Conservation (phyloP, 1,140 invertebrate genomes). For the Hylyphantes graminicola region DNA sequence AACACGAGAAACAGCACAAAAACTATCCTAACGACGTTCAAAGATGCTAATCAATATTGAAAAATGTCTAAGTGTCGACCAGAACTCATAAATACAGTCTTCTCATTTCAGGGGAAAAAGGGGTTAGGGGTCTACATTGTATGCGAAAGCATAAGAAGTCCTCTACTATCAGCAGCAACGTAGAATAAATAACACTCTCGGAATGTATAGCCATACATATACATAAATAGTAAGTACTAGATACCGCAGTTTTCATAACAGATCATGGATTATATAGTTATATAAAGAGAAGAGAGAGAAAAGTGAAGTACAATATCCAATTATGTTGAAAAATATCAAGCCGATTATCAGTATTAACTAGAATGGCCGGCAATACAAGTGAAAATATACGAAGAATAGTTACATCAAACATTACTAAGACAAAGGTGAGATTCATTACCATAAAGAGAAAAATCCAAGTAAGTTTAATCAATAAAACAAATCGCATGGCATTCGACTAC, state of each 20-base stretch:
- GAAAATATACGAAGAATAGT: slow-evolving; percentile 58
- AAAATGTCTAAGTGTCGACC: slow-evolving; percentile 49
- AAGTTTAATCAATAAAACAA: slow-evolving; percentile 43
- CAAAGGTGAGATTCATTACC: slow-evolving; percentile 52
- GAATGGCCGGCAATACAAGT: slow-evolving; percentile 61
- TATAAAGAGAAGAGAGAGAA: slow-evolving; percentile 54
- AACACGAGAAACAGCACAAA: slow-evolving; percentile 55
- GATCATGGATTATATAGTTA: slow-evolving; percentile 53
- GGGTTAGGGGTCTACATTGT: slow-evolving; percentile 9
- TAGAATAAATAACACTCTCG: slow-evolving; percentile 54
- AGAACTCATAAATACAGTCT: slow-evolving; percentile 43
- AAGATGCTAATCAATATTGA: slow-evolving; percentile 53
- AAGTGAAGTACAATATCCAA: slow-evolving; percentile 55
- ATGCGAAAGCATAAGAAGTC: slow-evolving; percentile 42
- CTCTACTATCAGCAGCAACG: slow-evolving; percentile 50
- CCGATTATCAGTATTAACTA: slow-evolving; percentile 58
- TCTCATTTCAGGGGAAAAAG: not conserved
- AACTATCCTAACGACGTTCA: slow-evolving; percentile 55
- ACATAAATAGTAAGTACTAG: slow-evolving; percentile 48
- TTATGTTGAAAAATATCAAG: slow-evolving; percentile 59
- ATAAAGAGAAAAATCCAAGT: slow-evolving; percentile 46
- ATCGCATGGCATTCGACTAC: slow-evolving; percentile 43
- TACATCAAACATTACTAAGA: slow-evolving; percentile 59
- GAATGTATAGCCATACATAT: slow-evolving; percentile 55
- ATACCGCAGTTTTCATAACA: slow-evolving; percentile 26